Evolutionary conservation across 1,140 invertebrate genomes (phyloP).

Genomic region (Platorchestia sp.): DNA sequence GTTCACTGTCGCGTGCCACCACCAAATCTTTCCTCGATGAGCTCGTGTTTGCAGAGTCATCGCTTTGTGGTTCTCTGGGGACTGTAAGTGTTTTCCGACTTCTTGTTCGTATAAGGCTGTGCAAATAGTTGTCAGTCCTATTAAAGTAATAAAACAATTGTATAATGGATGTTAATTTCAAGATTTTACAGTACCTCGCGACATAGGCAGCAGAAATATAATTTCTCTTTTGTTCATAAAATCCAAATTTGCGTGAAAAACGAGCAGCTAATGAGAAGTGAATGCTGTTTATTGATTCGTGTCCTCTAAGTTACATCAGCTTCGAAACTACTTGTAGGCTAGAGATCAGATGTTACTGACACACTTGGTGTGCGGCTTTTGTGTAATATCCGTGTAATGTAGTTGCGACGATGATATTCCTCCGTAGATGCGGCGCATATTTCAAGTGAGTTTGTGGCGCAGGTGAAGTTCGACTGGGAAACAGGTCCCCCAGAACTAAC

Average conservation of each 20-base stretch:
- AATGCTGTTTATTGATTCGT: background rate
- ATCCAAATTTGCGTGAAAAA: background rate
- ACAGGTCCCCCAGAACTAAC: slow-evolving; percentile 6
- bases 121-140: background rate
- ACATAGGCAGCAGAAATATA: background rate
- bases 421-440: background rate
- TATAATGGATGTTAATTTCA: background rate
- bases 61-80: background rate
- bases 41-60: no score
- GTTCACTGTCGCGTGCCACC: background rate
- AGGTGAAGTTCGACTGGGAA: background rate
- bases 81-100: background rate
- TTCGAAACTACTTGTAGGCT: background rate
- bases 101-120: background rate
- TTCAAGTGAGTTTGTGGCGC: background rate
- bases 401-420: background rate
- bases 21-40: background rate
- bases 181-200: background rate
- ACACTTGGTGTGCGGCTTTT: background rate
- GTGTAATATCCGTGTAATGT: background rate
- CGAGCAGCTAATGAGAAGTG: background rate
- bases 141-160: background rate
- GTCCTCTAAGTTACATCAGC: background rate
- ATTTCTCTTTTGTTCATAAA: background rate
- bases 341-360: background rate